Base-by-base conservation (phyloP, 2,888 invertebrate species). In the Deilephila elpenor region DNA sequence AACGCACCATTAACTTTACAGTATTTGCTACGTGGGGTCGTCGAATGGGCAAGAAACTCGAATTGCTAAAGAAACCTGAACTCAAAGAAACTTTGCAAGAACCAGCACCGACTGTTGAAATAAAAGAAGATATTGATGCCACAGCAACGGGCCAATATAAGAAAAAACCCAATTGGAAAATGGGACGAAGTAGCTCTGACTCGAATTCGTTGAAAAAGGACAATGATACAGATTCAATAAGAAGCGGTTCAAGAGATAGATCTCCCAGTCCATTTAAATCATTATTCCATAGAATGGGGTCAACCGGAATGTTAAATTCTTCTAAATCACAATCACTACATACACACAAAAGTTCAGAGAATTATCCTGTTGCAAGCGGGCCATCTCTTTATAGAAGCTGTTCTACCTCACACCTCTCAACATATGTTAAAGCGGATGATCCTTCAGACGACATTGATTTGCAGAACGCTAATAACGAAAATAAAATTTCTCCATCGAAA, bases 371-470 rank as follows among this genome's bases (percentile, higher is more conserved):
- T 60, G 93, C 95, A 62, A 95, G 94, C 81, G 91, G 91, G 6
- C 90, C 92, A 37, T 88, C 93, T 51, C 90, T 97, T n/a, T 97
- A 97, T 83, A 95, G 97, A 73, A 97, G 97, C 85, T 97, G 97
- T 86, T 97, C 97, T 59, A 97, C 97, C 44, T 97, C 97, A 73
- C 97, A 97, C 84, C 89, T 97, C 79, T 96, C 97, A 76, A 96
- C 96, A 34, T 97, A 97, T 84, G 96, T 97, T 59, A 96, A 97
- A 86, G 97, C 97, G 76, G 97, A 97, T 86, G 97, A 97, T 90
- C 97, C 97, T 11, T 96, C 97, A n/a, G 97, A 97, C 82, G 97
- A 97, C 61, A 95, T 97, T 73, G 97, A 97, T 84, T 93, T 97
- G 79, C 94, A 95, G 88, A 95, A 94, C 83, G 83, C 92, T 75